Evolutionary conservation across 2,797 vertebrate species (phyloP), one percentile per base, ranked within the genome.

Genomic region (Molothrus ater): DNA sequence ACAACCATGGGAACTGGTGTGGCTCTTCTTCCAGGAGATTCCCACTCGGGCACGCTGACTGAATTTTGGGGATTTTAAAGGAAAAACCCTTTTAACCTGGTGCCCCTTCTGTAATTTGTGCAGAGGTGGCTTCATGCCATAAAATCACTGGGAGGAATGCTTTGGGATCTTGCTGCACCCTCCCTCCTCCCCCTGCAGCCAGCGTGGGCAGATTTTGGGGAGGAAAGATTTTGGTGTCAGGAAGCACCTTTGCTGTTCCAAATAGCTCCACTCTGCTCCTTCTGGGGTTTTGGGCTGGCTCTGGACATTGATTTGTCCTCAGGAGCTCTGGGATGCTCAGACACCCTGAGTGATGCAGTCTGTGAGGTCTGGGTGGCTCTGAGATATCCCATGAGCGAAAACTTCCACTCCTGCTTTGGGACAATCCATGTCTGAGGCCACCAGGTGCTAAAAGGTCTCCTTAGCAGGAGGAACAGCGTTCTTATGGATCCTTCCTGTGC

Each of bases 331-430:
- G 89, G 66, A 36, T 51, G 43, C 38, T 17, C 1, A 2, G 56
- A 34, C 48, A 80, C n/a, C 40, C 31, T 0, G 31, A 90, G 71
- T 4, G 31, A 68, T 90, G 71, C 80, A 59, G 36, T 95, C 93
- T 48, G 65, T 24, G 68, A 86, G 96, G 91, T 84, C 31, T 71
- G 81, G 76, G 72, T 29, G 34, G 95, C 96, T 81, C 84, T 86
- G 34, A 84, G 93, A 80, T 21, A 12, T 43, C 18, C 48, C 20
- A 2, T 2, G 13, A 4, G 20, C 8, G 31, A 15, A 13, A 78
- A 29, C 8, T 48, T 66, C 32, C 5, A 15, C 6, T 59, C 5
- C 5, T 65, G 42, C 25, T 13, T 29, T 7, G 40, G 47, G 3
- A 1, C 14, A 19, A 18, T 10, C 59, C 43, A 0, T 4, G 6